A percentile compares a stretch with the other conserved stretches of the same genome.
Evolutionary conservation across 2,888 invertebrate species (phyloP).

Genomic region (Macrosoma leucophasiata): DNA sequence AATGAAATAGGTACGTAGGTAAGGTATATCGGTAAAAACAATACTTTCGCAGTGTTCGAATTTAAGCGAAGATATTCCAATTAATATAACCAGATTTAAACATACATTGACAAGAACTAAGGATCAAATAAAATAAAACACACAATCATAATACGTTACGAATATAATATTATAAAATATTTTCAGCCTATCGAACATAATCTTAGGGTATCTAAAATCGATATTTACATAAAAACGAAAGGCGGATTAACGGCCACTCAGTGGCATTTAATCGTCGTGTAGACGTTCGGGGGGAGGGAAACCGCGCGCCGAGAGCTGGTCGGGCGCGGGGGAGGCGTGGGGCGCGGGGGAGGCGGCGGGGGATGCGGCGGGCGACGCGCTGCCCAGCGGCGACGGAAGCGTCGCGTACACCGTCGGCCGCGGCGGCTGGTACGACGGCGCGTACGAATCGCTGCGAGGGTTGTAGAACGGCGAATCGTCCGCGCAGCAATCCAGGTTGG

Average conservation of each 20-base stretch:
- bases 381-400: conserved; percentile 60
- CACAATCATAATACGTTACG: conserved; percentile 30
- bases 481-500: conserved; percentile 58
- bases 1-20: no score
- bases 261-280: conserved; percentile 44
- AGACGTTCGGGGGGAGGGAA: conserved; percentile 35
- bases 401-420: conserved; percentile 70
- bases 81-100: no score
- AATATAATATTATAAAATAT: conserved; percentile 74
- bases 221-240: conserved; percentile 63
- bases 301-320: conserved; percentile 43
- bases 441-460: conserved; percentile 69
- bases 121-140: conserved; percentile 29
- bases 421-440: conserved; percentile 69
- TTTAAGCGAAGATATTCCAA: no score
- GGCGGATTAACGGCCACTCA: conserved; percentile 44
- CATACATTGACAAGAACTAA: no score
- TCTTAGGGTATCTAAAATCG: conserved; percentile 63
- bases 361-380: conserved; percentile 56
- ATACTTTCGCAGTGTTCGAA: no score
- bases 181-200: conserved; percentile 71
- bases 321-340: conserved; percentile 40
- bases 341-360: conserved; percentile 59
- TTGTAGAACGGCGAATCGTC: conserved; percentile 73
- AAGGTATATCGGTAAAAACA: no score